Evolutionary conservation across 2,797 vertebrate genomes (phyloP), one percentile per base, ranked within the genome.

Genomic region (Notamacropus eugenii): DNA sequence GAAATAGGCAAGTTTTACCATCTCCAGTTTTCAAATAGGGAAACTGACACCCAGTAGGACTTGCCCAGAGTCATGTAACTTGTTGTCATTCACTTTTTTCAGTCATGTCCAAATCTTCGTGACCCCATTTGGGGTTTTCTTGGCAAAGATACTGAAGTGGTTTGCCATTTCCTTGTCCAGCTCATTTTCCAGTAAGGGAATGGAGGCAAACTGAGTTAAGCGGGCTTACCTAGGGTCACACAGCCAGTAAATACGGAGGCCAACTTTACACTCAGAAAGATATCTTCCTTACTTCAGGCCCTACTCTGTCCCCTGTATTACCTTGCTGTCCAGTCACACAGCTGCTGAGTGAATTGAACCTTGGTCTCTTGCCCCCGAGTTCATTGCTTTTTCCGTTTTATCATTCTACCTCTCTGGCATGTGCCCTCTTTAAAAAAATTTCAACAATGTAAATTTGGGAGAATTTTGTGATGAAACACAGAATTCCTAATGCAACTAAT

Each of bases 361-460:
- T 52, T 52, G 6, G 52, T 52, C 52, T 52, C 52, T 52, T 52
- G 52, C 6, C 52, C 40, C 74, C 40, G n/a, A 40, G n/a, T 24
- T 40, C 19, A 3, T 40, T 74, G 14, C n/a, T 46, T 82, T 46
- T 82, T 74, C 67, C 74, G 4, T 87, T 87, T 27, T 87, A 27
- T 87, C 10, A 50, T 87, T 87, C 74, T 50, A 3, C 40, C 3
- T 87, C 9, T 50, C 74, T 27, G 74, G 50, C 0, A 0, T 87
- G 40, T 87, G 9, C 40, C 19, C 74, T 93, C 54, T 95, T 95
- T 54, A 2, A 34, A 67, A 58, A 67, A 34, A 59, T 94, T 92
- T 94, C 95, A 92, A 96, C 46, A 55, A 24, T 93, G 34, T 93
- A 74, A 82, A 34, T 93, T 95, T 94, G 52, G 96, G 56, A 96